Conservation (phyloP, 2,888 invertebrate genomes). For the Suillia variegata region DNA sequence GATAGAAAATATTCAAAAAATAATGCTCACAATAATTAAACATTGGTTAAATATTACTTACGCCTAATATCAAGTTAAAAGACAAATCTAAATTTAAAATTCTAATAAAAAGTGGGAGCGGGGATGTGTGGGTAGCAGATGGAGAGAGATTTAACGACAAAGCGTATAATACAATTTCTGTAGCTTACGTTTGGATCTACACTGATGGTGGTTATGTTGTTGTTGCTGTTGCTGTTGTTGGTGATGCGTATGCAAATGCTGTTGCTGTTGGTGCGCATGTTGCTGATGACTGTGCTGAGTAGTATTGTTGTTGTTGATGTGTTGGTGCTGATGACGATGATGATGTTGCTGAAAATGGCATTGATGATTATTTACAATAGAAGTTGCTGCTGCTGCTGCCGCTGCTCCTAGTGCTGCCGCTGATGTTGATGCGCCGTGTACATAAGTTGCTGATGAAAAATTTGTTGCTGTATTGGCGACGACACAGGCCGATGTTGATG, state of each 20-base stretch:
- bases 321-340: conserved; percentile 31
- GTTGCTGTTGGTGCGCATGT: conserved; percentile 34
- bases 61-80: background rate
- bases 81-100: conserved; percentile 15
- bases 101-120: conserved; percentile 19
- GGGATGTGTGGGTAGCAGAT: no score
- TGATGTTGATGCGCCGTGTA: conserved; percentile 22
- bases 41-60: background rate
- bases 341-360: conserved; percentile 44
- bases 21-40: no score
- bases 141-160: conserved; percentile 50
- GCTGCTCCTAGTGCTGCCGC: conserved; percentile 26
- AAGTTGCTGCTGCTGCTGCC: conserved; percentile 31
- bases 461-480: conserved; percentile 37
- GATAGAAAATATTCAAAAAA: no score
- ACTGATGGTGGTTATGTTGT: conserved; percentile 46
- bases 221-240: conserved; percentile 34
- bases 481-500: conserved; percentile 43
- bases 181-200: conserved; percentile 59
- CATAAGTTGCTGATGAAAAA: conserved; percentile 7
- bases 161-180: conserved; percentile 61
- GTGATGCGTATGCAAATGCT: no score
- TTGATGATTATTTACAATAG: conserved; percentile 55
- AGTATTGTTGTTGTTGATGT: conserved; percentile 27
- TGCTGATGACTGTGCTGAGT: conserved; percentile 39